Conservation (phyloP, 2,113 vertebrate species). For the Chinchilla lanigera region DNA sequence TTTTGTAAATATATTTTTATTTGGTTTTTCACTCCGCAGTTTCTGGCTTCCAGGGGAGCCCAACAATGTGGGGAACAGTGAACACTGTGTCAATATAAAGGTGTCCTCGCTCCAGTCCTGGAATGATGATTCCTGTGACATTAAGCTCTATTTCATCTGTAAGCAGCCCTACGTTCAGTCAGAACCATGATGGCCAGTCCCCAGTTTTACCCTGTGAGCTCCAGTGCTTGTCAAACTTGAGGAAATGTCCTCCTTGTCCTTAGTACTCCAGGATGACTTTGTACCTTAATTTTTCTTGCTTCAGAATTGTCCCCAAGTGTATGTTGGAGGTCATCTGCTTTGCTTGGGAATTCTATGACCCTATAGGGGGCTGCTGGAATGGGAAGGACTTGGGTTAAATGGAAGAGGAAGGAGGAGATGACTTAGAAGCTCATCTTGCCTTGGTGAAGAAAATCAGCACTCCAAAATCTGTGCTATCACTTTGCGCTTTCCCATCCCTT, state of each 20-base stretch:
- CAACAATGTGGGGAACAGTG: not conserved
- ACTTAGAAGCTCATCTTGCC: not conserved
- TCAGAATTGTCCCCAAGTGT: not conserved
- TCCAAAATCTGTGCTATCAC: not conserved
- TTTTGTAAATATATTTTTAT: not conserved
- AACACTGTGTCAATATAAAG: constrained; percentile 62
- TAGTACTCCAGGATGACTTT: not conserved
- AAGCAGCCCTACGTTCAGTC: not conserved
- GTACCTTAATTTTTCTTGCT: not conserved
- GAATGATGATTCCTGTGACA: constrained; percentile 72
- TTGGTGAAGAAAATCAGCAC: not conserved
- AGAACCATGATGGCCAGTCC: not conserved
- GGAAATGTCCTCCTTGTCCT: not conserved
- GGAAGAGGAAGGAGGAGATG: not conserved
- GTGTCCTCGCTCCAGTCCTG: not conserved
- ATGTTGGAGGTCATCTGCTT: not conserved
- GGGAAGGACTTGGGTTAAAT: not conserved
- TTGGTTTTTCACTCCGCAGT: not conserved
- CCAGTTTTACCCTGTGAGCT: not conserved
- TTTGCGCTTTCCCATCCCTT: not conserved
- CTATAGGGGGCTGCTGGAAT: not conserved
- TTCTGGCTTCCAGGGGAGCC: constrained; percentile 78
- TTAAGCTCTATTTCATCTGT: not conserved
- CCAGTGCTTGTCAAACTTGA: not conserved
- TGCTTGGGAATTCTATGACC: not conserved